Conservation (phyloP, 2,113 vertebrate species). For the Pterocles orientalis region DNA sequence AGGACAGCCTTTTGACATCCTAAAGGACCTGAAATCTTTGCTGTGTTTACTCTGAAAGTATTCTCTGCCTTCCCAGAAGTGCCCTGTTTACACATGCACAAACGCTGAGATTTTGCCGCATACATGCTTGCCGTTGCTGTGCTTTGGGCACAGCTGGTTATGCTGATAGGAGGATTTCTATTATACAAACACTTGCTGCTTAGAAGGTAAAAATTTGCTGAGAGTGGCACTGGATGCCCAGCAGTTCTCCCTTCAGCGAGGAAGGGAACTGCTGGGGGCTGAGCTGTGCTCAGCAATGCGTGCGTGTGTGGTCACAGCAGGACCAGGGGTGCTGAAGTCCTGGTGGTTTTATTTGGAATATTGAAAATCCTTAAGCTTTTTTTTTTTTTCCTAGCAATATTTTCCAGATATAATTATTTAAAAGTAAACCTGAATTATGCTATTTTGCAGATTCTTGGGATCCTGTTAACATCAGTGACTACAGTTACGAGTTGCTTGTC, state of each 20-base stretch:
- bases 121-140: neutral
- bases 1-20: neutral
- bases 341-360: neutral
- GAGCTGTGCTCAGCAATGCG: rapidly evolving
- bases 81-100: rapidly evolving
- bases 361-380: neutral
- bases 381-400: neutral
- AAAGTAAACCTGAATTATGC: neutral
- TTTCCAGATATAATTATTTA: neutral
- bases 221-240: neutral
- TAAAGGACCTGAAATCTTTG: neutral
- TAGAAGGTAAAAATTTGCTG: conserved; percentile 2
- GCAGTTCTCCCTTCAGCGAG: neutral
- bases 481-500: neutral
- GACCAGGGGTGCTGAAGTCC: neutral
- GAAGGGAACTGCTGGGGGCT: rapidly evolving
- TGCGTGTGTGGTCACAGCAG: neutral
- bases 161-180: neutral
- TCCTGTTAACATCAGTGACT: neutral
- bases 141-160: conserved; percentile 13
- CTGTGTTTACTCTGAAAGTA: neutral
- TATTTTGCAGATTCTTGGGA: neutral
- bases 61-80: neutral
- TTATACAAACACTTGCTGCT: neutral
- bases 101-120: neutral